Conservation (phyloP, 2,113 vertebrate genomes). For the Euleptes europaea region DNA sequence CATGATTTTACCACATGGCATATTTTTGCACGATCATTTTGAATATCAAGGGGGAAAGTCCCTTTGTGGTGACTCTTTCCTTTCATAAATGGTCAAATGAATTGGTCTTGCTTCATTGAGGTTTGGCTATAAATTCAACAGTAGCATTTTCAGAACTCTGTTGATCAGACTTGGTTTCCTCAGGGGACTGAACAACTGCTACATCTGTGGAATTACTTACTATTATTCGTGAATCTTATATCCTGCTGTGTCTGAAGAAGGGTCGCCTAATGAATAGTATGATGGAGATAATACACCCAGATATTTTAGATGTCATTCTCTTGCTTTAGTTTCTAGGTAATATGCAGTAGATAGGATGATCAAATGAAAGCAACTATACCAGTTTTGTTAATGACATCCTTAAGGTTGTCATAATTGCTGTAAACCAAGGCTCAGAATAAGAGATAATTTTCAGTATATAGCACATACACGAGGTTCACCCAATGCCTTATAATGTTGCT, state of each 20-base stretch:
- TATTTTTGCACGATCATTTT: neutral
- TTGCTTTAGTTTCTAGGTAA: neutral
- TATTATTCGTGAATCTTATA: neutral
- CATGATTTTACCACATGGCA: neutral
- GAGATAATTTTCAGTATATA: neutral
- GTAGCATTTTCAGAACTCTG: neutral
- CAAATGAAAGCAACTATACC: neutral
- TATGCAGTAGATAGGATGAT: neutral
- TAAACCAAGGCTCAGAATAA: neutral
- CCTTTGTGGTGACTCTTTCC: neutral
- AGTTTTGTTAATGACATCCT: neutral
- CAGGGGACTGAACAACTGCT: neutral
- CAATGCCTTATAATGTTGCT: neutral
- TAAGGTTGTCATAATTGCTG: neutral
- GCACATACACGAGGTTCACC: neutral
- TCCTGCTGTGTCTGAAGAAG: neutral
- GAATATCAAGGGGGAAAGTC: neutral
- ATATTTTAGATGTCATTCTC: neutral
- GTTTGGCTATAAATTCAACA: neutral
- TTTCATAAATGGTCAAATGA: slow-evolving; percentile 23
- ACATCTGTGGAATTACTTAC: neutral
- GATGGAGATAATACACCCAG: neutral
- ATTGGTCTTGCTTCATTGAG: no score
- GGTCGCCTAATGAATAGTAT: neutral
- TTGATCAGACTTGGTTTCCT: neutral